Evolutionary conservation across 1,140 invertebrate genomes (phyloP).

Genomic region (Drosophila kurseongensis): DNA sequence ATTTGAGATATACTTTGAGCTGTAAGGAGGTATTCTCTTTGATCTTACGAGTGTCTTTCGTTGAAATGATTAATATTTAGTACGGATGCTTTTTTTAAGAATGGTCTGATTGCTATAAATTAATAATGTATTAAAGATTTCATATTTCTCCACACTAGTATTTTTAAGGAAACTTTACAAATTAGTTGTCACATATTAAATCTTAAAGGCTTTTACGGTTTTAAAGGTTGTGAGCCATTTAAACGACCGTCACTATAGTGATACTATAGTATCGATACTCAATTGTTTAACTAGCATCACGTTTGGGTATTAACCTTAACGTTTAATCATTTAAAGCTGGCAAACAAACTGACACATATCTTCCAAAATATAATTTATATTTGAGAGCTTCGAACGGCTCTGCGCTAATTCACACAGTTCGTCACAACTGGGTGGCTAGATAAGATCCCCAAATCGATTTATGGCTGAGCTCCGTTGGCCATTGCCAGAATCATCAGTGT

Average conservation of each 20-base stretch:
- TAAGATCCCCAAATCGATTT: slow-evolving; percentile 29
- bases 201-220: background rate
- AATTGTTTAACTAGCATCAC: background rate
- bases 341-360: no score
- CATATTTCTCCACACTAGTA: no score
- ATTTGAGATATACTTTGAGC: background rate
- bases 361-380: background rate
- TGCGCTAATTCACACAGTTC: slow-evolving; percentile 14
- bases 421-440: slow-evolving; percentile 47
- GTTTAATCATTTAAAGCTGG: background rate
- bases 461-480: slow-evolving; percentile 1
- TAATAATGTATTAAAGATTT: background rate
- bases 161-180: no score
- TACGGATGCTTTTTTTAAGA: no score
- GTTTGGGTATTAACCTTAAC: no score
- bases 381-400: slow-evolving; percentile 24
- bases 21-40: slow-evolving; percentile 6
- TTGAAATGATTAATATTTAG: no score
- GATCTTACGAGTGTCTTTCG: slow-evolving; percentile 1
- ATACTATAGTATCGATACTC: background rate
- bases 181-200: no score
- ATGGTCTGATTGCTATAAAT: no score
- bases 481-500: background rate
- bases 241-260: background rate
- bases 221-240: background rate